These are phyloP conservation scores for Hirtodrosophila duncani DNA, from an alignment of 2,888 invertebrate genomes.

Conservation along the genomic window DNA sequence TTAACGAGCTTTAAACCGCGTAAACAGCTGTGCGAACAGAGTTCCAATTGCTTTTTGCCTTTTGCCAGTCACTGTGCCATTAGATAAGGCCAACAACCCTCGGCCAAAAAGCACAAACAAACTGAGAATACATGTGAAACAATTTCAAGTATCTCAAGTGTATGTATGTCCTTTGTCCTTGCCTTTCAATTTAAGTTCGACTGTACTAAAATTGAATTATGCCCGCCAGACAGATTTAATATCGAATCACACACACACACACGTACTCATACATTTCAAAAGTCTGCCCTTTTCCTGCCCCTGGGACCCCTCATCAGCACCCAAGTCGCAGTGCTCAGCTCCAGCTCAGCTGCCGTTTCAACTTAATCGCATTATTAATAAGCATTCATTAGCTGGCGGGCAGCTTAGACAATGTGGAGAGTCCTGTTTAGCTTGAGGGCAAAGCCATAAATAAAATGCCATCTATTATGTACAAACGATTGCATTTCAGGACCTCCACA, in stretches of 20 bases:
- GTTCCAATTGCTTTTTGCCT: conserved; percentile 5
- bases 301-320: too few relatives aligned
- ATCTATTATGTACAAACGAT: conserved; percentile 59
- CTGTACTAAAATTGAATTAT: conserved; percentile 33
- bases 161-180: conserved; percentile 26
- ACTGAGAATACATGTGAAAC: too few relatives aligned
- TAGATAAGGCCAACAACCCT: too few relatives aligned
- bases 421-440: conserved; percentile 11
- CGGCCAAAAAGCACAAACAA: too few relatives aligned
- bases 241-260: conserved; percentile 6
- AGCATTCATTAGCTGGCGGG: conserved; percentile 54
- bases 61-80: background rate
- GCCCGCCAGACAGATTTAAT: conserved; percentile 15
- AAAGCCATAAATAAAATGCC: conserved; percentile 54
- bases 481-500: conserved; percentile 38
- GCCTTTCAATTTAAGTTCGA: conserved; percentile 6
- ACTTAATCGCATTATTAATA: conserved; percentile 62
- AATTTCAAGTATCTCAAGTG: too few relatives aligned
- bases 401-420: background rate
- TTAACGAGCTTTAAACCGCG: conserved; percentile 61
- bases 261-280: conserved; percentile 1
- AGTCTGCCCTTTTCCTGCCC: too few relatives aligned
- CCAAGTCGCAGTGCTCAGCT: too few relatives aligned
- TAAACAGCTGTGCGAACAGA: conserved; percentile 58
- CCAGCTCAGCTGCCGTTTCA: too few relatives aligned